A percentile compares a stretch with the other conserved stretches of the same genome.
phyloP scores from a whole-genome alignment of 2,888 invertebrate species.

The Rhingia campestris region DNA sequence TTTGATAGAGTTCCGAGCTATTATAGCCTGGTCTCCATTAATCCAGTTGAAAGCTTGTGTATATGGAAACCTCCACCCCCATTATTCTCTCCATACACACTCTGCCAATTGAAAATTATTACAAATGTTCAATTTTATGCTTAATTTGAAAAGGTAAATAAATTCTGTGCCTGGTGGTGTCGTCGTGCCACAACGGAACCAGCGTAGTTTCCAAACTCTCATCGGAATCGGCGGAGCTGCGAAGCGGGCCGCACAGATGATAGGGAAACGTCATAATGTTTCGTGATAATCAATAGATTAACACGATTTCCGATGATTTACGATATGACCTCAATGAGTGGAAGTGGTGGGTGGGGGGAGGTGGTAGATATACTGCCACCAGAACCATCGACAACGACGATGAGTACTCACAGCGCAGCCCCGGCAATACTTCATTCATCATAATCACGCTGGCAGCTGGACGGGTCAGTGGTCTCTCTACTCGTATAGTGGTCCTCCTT shows the following conservation, averaged over 20 bases:
- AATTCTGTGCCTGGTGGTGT: conserved; percentile 45
- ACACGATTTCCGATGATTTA: conserved; percentile 73
- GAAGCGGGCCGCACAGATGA: conserved; percentile 24
- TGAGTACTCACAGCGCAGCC: conserved; percentile 27
- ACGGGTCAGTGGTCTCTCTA: conserved; percentile 38
- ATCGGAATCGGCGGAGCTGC: neutral
- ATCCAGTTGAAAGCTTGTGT: conserved; percentile 42
- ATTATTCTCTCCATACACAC: neutral
- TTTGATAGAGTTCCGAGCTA: neutral
- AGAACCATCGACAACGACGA: conserved; percentile 22
- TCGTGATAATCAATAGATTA: conserved; percentile 73
- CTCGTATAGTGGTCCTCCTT: conserved; percentile 33
- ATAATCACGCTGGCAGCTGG: conserved; percentile 69
- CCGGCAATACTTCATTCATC: conserved; percentile 70
- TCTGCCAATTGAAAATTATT: conserved; percentile 56
- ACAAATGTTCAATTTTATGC: conserved; percentile 62
- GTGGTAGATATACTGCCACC: conserved; percentile 34
- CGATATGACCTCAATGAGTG: conserved; percentile 72
- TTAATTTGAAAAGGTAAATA: conserved; percentile 67
- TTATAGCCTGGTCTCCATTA: conserved; percentile 28
- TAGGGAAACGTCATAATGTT: conserved; percentile 69
- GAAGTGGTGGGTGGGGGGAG: conserved; percentile 2
- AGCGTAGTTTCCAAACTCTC: conserved; percentile 32
- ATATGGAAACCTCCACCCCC: neutral
- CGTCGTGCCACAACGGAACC: conserved; percentile 20